Conservation (phyloP, 1,140 invertebrate species). For the Nylanderia fulva region DNA sequence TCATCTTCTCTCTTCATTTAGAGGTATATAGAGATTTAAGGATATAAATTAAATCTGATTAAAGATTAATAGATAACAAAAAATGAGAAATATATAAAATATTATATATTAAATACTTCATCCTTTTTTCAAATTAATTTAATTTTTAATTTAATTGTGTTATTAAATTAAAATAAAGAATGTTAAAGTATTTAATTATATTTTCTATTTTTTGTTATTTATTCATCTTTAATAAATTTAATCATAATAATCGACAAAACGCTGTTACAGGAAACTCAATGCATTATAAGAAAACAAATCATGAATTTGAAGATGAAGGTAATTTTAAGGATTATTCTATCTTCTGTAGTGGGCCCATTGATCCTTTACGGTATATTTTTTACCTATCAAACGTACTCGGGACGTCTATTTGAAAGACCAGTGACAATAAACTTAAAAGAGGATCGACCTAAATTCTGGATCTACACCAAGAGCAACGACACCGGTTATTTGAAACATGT, state of each 20-base stretch:
- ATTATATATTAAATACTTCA: too few relatives aligned
- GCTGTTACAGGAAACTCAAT: slow-evolving; percentile 24
- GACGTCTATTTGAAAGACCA: slow-evolving; percentile 51
- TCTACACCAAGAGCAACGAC: slow-evolving; percentile 87
- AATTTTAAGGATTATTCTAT: slow-evolving; percentile 72
- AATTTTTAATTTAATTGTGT: too few relatives aligned
- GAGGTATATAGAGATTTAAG: not conserved
- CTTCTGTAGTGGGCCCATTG: slow-evolving; percentile 67
- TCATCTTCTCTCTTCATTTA: not conserved
- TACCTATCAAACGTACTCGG: slow-evolving; percentile 67
- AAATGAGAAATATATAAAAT: too few relatives aligned
- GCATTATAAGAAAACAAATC: slow-evolving; percentile 28
- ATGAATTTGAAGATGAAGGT: slow-evolving; percentile 77
- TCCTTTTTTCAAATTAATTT: too few relatives aligned
- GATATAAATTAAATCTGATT: not conserved
- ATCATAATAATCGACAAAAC: not conserved
- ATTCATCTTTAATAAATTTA: not conserved
- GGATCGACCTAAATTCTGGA: slow-evolving; percentile 83
- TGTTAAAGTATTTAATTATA: not conserved
- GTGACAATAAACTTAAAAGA: slow-evolving; percentile 61
- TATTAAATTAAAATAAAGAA: too few relatives aligned
- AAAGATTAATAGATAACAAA: not conserved
- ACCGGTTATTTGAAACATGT: slow-evolving; percentile 92
- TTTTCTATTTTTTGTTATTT: not conserved
- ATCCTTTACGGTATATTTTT: slow-evolving; percentile 75